Evolutionary conservation across 2,888 invertebrate genomes (phyloP).

Genomic region (Volucella inflata): DNA sequence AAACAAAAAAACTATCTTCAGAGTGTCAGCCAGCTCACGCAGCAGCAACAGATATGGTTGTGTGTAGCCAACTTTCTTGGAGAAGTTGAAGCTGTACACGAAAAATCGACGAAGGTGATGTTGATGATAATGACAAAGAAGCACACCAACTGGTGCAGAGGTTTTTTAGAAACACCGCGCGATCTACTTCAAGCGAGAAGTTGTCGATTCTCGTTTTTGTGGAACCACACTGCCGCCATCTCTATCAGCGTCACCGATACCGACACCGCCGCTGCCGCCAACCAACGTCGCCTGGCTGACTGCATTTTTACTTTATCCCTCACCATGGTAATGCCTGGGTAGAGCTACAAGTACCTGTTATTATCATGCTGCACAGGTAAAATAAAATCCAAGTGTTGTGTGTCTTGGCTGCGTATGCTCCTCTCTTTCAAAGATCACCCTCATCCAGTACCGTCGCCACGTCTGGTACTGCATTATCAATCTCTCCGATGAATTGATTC

Average conservation of each 20-base stretch:
- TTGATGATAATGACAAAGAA: slow-evolving; percentile 58
- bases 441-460: slow-evolving; percentile 61
- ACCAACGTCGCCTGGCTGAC: slow-evolving; percentile 68
- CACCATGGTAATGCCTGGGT: slow-evolving; percentile 12
- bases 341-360: slow-evolving; percentile 58
- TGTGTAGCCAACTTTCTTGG: background rate
- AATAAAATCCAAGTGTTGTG: slow-evolving; percentile 40
- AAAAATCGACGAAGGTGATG: slow-evolving; percentile 56
- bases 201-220: slow-evolving; percentile 50
- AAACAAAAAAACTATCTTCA: slow-evolving; percentile 36
- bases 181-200: slow-evolving; percentile 41
- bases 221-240: slow-evolving; percentile 7
- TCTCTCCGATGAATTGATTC: slow-evolving; percentile 67
- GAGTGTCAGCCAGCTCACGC: slow-evolving; percentile 62
- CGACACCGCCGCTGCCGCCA: slow-evolving; percentile 4
- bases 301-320: slow-evolving; percentile 64
- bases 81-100: slow-evolving; percentile 38
- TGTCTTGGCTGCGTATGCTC: slow-evolving; percentile 19
- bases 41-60: slow-evolving; percentile 14
- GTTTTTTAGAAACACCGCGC: slow-evolving; percentile 67
- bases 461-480: slow-evolving; percentile 67
- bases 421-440: slow-evolving; percentile 7
- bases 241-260: background rate
- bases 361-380: slow-evolving; percentile 59
- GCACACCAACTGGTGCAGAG: slow-evolving; percentile 62